Evolutionary conservation across 2,888 invertebrate species (phyloP).

Genomic region (Xestia sexstrigata): DNA sequence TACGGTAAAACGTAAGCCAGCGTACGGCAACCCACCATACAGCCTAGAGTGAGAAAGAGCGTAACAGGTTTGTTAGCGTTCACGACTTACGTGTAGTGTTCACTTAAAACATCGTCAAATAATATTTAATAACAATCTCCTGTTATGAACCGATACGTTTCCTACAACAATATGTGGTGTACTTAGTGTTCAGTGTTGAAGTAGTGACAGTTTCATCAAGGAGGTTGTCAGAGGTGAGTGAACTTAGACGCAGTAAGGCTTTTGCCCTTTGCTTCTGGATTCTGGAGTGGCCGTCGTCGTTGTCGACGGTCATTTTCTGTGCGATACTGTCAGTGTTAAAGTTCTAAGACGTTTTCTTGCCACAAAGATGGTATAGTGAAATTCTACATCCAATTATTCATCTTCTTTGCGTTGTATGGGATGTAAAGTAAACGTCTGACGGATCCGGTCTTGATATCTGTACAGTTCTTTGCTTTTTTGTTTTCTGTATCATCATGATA

Average conservation of each 20-base stretch:
- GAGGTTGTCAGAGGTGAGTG: constrained; percentile 80
- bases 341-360: constrained; percentile 7
- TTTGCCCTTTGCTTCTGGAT: constrained; percentile 78
- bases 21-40: constrained; percentile 76
- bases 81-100: constrained; percentile 76
- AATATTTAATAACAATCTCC: constrained; percentile 83
- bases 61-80: constrained; percentile 79
- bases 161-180: constrained; percentile 71
- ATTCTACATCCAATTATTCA: not conserved
- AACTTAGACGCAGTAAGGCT: constrained; percentile 79
- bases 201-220: constrained; percentile 73
- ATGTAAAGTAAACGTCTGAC: constrained; percentile 29
- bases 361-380: not conserved
- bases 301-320: constrained; percentile 53
- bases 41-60: constrained; percentile 83
- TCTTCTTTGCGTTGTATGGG: constrained; percentile 1
- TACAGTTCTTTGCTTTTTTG: constrained; percentile 55
- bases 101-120: constrained; percentile 79
- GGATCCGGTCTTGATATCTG: constrained; percentile 57
- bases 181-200: constrained; percentile 69
- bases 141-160: constrained; percentile 75
- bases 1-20: constrained; percentile 53
- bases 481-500: constrained; percentile 41
- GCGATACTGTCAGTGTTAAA: constrained; percentile 51
- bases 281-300: constrained; percentile 64